These are phyloP conservation scores for Tichodroma muraria DNA, from an alignment of 2,113 vertebrate species.

Conservation along the genomic window DNA sequence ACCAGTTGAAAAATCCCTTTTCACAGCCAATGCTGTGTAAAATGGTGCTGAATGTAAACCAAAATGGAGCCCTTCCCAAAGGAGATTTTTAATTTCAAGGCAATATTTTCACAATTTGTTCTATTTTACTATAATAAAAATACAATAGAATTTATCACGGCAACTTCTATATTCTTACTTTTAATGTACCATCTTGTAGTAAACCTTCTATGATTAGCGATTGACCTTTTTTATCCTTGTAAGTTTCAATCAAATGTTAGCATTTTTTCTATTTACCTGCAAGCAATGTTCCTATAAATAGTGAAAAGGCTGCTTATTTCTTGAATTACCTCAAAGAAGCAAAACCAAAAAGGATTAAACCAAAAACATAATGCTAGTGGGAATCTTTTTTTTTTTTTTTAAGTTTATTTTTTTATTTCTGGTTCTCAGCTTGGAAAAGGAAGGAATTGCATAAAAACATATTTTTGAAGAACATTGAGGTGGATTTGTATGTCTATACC, in stretches of 20 bases:
- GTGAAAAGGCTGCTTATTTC: neutral
- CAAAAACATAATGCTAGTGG: neutral
- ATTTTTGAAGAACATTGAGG: neutral
- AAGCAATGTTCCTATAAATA: neutral
- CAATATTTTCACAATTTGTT: neutral
- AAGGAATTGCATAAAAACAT: neutral
- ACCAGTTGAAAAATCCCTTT: slow-evolving; percentile 13
- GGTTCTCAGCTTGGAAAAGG: neutral
- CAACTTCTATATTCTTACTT: neutral
- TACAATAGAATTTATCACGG: neutral
- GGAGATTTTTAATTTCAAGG: neutral
- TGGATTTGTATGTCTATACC: neutral
- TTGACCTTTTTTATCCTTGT: neutral
- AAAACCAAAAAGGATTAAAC: neutral
- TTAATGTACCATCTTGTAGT: neutral
- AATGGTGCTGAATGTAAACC: neutral
- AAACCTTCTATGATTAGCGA: neutral
- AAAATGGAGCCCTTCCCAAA: neutral
- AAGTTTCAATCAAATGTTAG: neutral
- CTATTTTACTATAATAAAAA: neutral
- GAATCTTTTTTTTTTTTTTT: neutral
- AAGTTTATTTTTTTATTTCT: neutral
- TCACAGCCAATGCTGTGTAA: neutral
- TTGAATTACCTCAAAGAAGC: neutral
- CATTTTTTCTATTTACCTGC: neutral